Percentiles rank a stretch among this genome's conserved stretches.
Evolutionary conservation across 2,888 invertebrate species (phyloP).

Genomic region (Lasioglossum villosulum): DNA sequence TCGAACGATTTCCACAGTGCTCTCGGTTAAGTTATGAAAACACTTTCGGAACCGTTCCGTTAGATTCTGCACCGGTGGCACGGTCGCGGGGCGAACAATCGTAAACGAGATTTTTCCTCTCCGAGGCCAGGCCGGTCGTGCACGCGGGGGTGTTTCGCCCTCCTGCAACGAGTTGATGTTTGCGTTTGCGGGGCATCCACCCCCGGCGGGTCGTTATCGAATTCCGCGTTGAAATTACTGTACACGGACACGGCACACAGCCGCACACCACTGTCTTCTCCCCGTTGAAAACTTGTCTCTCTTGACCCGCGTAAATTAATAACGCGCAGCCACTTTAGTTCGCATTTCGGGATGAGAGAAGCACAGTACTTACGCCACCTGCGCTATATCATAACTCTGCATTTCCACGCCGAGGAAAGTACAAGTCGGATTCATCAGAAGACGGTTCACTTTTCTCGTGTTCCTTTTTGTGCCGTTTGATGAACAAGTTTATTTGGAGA

Average conservation of each 20-base stretch:
- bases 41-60: slow-evolving; percentile 21
- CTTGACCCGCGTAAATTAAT: neutral
- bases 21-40: slow-evolving; percentile 45
- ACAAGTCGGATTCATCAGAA: neutral
- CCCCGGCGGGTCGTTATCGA: neutral
- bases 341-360: neutral
- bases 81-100: slow-evolving; percentile 1
- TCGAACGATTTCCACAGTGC: slow-evolving; percentile 33
- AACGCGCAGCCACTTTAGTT: neutral
- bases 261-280: neutral
- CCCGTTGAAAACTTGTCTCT: neutral
- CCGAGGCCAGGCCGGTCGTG: neutral
- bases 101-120: slow-evolving; percentile 39
- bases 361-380: neutral
- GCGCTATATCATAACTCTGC: too few species aligned
- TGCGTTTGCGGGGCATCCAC: neutral
- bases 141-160: neutral
- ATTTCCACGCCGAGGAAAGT: too few species aligned
- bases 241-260: neutral
- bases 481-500: too few species aligned
- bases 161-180: neutral
- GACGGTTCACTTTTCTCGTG: neutral
- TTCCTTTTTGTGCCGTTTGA: too few species aligned
- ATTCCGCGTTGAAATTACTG: slow-evolving; percentile 20
- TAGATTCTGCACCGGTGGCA: neutral